Base-by-base conservation (phyloP, 2,888 invertebrate species). In the Hipparchia semele region DNA sequence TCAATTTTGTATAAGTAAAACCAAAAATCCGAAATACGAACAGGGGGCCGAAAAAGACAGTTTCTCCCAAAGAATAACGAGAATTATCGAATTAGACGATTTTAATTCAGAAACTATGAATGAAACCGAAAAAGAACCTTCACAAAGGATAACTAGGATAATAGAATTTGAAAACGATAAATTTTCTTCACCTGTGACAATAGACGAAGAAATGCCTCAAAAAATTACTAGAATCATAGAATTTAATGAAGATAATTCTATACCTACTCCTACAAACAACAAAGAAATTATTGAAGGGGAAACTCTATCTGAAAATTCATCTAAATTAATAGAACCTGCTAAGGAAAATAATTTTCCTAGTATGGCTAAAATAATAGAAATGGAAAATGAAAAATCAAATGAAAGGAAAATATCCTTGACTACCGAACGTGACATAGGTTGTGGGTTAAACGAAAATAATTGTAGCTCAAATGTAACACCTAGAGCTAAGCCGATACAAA, bases 291-390 rank as follows among this genome's bases (percentile, higher is more conserved):
- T 78, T 69, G 88, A 90, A 67, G 88, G 84, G 79, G 91, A 92
- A 78, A 82, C 82, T 76, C 12, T 53, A 61, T 82, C 84, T 70
- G 89, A 89, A 79, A 90, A 88, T 83, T 82, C 90, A 79, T 85
- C 86, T 81, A 87, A 89, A 83, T 88, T 91, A 84, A 87, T 87
- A 78, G 91, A 92, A 84, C 79, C 87, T 76, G 88, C 87, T 80
- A 93, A 93, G 83, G 90, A 93, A 79, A 87, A 86, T 78, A 85
- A 80, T 79, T 92, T 92, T 82, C 90, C 90, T 58, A 92, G 93
- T 79, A 93, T 94, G 92, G 87, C 94, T 58, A 91, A 87, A 88
- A 94, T 94, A 78, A 94, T 94, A 82, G 94, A 94, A 87, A 92
- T 93, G 90, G 94, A 94, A 87, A 94, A 94, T 76, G 91, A 92